Percentiles rank a stretch among this genome's conserved stretches.
Conservation (phyloP, 1,140 invertebrate species). For the Caenorhabditis remanei region DNA sequence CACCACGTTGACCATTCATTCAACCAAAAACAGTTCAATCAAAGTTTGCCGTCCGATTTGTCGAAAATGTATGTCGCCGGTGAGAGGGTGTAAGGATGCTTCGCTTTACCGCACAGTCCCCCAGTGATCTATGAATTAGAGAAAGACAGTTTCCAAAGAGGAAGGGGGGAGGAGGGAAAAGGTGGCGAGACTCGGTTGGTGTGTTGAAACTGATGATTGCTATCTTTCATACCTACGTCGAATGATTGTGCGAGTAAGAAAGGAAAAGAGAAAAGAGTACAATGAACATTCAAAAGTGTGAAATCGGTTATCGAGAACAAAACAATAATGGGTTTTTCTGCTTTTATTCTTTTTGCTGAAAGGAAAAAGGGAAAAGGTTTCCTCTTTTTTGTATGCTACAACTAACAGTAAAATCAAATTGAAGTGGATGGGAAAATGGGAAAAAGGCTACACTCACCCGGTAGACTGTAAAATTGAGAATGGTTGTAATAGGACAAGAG, state of each 20-base stretch:
- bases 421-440: slow-evolving; percentile 15
- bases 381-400: background rate
- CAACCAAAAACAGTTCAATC: slow-evolving; percentile 20
- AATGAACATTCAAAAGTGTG: slow-evolving; percentile 37
- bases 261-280: background rate
- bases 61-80: background rate
- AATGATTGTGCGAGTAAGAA: slow-evolving; percentile 9
- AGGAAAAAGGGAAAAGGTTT: background rate
- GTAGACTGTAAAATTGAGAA: background rate
- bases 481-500: slow-evolving; percentile 13
- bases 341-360: background rate
- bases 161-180: background rate
- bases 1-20: slow-evolving; percentile 10
- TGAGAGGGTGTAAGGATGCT: background rate
- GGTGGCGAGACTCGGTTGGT: slow-evolving; percentile 36
- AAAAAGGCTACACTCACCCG: background rate
- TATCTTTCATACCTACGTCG: slow-evolving; percentile 33
- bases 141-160: background rate
- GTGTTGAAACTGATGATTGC: slow-evolving; percentile 33
- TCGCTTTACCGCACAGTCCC: background rate
- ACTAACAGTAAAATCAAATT: background rate
- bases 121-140: slow-evolving; percentile 36
- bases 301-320: slow-evolving; percentile 30
- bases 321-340: background rate
- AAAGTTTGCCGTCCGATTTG: slow-evolving; percentile 10